These are phyloP conservation scores for Napeogenes sylphis DNA, from an alignment of 2,888 invertebrate species.

Conservation along the genomic window DNA sequence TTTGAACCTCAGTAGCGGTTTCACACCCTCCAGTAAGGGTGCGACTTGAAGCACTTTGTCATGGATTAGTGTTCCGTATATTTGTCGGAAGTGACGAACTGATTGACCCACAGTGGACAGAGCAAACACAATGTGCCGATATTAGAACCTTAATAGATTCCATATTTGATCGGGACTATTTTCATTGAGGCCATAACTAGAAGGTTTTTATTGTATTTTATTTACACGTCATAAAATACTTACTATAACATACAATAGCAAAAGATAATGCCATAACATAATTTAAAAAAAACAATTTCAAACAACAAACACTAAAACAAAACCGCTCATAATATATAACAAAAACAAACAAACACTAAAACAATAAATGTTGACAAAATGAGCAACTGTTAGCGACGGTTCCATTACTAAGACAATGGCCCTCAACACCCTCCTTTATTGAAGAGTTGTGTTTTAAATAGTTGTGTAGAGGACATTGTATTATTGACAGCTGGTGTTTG, in stretches of 20 bases:
- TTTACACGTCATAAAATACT: too few species aligned
- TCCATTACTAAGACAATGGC: slow-evolving; percentile 26
- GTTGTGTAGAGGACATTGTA: not conserved
- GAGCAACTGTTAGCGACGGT: not conserved
- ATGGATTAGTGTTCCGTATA: slow-evolving; percentile 39
- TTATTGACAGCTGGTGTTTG: not conserved
- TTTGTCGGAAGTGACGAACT: slow-evolving; percentile 35
- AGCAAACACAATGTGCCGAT: slow-evolving; percentile 32
- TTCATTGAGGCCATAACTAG: too few species aligned
- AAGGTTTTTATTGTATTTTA: too few species aligned
- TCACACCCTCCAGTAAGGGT: slow-evolving; percentile 34
- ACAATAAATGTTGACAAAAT: not conserved
- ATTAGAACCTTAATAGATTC: slow-evolving; percentile 21
- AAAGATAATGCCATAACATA: too few species aligned
- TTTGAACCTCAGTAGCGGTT: slow-evolving; percentile 17
- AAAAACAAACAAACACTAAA: too few species aligned
- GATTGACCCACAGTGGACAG: slow-evolving; percentile 36
- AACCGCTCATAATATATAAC: too few species aligned
- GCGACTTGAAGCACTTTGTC: slow-evolving; percentile 35
- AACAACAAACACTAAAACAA: too few species aligned
- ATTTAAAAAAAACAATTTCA: too few species aligned
- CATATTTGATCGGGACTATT: slow-evolving; percentile 9
- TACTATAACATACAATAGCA: too few species aligned
- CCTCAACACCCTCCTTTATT: slow-evolving; percentile 15
- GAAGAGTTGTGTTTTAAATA: slow-evolving; percentile 1